Evolutionary conservation across 2,797 vertebrate species (phyloP), one percentile per base, ranked within the genome.

Genomic region (Urocyon cinereoargenteus): DNA sequence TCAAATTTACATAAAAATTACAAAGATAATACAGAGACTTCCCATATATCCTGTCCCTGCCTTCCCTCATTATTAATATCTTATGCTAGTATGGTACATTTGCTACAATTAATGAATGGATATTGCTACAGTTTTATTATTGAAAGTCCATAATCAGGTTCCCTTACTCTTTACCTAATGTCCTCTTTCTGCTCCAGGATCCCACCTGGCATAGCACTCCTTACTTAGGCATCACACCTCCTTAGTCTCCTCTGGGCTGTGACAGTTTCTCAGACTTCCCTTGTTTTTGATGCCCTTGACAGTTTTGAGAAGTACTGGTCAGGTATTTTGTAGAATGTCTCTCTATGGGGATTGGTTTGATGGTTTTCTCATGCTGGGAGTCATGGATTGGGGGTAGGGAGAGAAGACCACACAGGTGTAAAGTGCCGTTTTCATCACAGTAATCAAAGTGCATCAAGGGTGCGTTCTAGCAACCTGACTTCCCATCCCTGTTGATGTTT

Each of bases 381-480:
- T 51, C 45, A 21, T 70, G 70, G 34, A 3, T 45, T 59, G 84
- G 26, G 6, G 53, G 51, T 7, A 78, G 36, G 70, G 70, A 45
- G 78, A 59, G 70, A 83, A 45, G 78, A 59, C 72, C 75, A 72
- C 62, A 51, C 16, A 57, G 22, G 19, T 70, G 19, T 87, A 22
- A 70, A 57, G 15, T 79, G 40, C 26, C 40, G 3, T 81, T 81
- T 66, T 49, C 34, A 24, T 77, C 73, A 26, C 78, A 36, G 0
- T 64, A 49, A 1, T 19, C 68, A 36, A 19, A 10, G 68, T 36
- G 21, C 68, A 15, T 75, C 51, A 45, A 28, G 24, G 40, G n/a
- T 24, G 34, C n/a, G 0, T 3, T 14, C 77, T 13, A 1, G 24
- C 36, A 16, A 0, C 22, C 4, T 21, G 45, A 64, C 24, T 13